Evolutionary conservation across 1,140 invertebrate genomes (phyloP), one percentile per base, ranked within the genome.

Genomic region (Nasonia longicornis): DNA sequence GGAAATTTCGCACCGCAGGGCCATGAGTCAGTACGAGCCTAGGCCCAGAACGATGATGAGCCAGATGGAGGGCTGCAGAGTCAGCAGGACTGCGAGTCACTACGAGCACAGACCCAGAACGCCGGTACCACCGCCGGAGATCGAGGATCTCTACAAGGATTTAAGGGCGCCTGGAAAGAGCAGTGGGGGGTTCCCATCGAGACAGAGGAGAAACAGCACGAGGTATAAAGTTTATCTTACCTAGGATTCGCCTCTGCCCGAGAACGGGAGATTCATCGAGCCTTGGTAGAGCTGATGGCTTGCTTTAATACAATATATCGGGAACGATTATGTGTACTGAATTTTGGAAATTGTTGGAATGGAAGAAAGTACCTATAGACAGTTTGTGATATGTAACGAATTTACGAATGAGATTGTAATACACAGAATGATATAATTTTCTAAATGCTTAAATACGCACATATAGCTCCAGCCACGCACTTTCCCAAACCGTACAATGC

Each of bases 141-240:
- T 84, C 58, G 82, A 86, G 10, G 79, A 84, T 16, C 77, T 83
- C 79, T 42, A 82, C 79, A 52, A 84, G 85, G 16, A 77, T 82
- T 16, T 77, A 74, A 0, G 83, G 83, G 29, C 70, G 76, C 14
- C 71, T 6, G 11, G 10, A 7, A 42, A 11, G 11, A 64, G 1
- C n/a, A 4, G 20, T 31, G n/a, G 6, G 10, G 29, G 20, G 35
- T 58, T 35, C 20, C 20, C 58, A 0, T 3, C 42, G 0, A 69
- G 80, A 31, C 42, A 83, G 26, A 86, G 87, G 45, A 85, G 85
- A n/a, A 86, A 88, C 76, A 87, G 87, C 29, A 87, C 87, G 0
- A 86, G 87, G 69, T 89, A 88, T 75, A 88, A 88, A 64, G 85
- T 88, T 73, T 88, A 88, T 16, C 73, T 88, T 22, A 87, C 87